These are phyloP conservation scores for Temnothorax longispinosus DNA, from an alignment of 1,140 invertebrate species.

Conservation along the genomic window DNA sequence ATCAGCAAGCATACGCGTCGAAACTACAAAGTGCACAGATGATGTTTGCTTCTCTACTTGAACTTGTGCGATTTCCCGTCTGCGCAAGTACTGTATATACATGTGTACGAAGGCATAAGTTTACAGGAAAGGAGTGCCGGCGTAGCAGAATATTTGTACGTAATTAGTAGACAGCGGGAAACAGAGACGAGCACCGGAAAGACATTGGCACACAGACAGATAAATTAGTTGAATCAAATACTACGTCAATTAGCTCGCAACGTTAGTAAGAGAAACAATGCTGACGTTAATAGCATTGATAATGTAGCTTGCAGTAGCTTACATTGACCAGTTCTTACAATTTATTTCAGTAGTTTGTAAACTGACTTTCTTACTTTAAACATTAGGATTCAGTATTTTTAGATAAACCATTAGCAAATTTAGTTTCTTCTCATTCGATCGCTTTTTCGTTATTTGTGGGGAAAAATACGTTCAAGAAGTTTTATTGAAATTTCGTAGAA, in stretches of 20 bases:
- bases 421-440: background rate
- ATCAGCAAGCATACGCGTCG: constrained; percentile 26
- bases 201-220: constrained; percentile 72
- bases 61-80: constrained; percentile 33
- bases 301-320: background rate
- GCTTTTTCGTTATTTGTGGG: background rate
- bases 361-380: background rate
- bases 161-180: constrained; percentile 78
- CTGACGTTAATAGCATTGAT: background rate
- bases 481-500: constrained; percentile 9
- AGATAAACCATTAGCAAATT: background rate
- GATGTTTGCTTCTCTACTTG: constrained; percentile 35
- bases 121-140: constrained; percentile 23
- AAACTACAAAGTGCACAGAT: constrained; percentile 42
- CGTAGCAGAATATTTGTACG: constrained; percentile 75
- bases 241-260: constrained; percentile 78
- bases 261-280: constrained; percentile 9
- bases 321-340: background rate
- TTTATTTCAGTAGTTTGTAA: background rate
- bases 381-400: background rate
- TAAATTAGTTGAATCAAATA: constrained; percentile 83
- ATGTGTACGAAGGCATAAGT: constrained; percentile 11
- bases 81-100: constrained; percentile 3
- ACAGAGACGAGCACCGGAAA: constrained; percentile 64
- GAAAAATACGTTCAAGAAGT: background rate